These are phyloP conservation scores for Magallana nippona DNA, from an alignment of 2,888 invertebrate genomes.

Conservation along the genomic window DNA sequence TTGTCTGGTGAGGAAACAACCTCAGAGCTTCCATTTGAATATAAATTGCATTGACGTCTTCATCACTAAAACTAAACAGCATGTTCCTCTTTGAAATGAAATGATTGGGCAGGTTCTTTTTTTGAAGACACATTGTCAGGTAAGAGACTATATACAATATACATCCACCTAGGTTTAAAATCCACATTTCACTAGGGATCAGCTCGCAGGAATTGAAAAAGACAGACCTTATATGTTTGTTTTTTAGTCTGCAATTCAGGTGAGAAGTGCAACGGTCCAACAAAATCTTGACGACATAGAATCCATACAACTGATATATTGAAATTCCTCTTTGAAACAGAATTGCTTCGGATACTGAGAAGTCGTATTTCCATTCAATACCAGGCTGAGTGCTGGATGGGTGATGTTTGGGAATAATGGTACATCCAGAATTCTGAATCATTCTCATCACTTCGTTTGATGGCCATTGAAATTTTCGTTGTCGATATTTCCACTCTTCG, in stretches of 20 bases:
- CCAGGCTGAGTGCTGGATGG: background rate
- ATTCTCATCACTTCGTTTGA: background rate
- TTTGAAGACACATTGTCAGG: background rate
- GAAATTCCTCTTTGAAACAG: slow-evolving; percentile 14
- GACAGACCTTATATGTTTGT: background rate
- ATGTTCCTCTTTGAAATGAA: slow-evolving; percentile 2
- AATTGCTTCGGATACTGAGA: background rate
- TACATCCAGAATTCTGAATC: background rate
- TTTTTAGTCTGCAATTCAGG: background rate
- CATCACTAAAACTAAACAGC: slow-evolving; percentile 33
- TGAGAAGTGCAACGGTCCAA: background rate
- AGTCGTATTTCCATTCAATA: slow-evolving; percentile 29
- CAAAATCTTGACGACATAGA: background rate
- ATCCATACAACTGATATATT: background rate
- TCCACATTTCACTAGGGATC: background rate
- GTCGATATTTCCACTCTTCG: background rate
- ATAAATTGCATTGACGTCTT: no score
- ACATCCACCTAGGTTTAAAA: background rate
- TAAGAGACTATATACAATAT: background rate
- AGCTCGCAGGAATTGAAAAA: background rate
- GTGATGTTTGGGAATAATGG: background rate
- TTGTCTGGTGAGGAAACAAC: no score
- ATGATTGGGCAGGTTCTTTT: background rate
- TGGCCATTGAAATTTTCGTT: background rate
- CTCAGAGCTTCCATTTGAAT: no score